These are phyloP conservation scores for Piezodorus guildinii DNA, from an alignment of 1,140 invertebrate genomes.

Conservation along the genomic window DNA sequence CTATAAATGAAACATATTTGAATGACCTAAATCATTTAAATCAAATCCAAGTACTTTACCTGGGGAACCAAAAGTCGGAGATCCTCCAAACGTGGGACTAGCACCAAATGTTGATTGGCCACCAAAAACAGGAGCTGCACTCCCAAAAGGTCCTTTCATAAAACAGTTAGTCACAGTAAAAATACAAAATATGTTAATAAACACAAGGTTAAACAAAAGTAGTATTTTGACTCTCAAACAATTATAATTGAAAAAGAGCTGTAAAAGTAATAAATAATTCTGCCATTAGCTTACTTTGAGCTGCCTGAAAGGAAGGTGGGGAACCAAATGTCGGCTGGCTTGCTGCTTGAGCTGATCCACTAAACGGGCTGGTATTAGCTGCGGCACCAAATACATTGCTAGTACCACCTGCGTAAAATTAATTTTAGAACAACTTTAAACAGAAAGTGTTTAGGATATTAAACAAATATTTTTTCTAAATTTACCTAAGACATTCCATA, in stretches of 20 bases:
- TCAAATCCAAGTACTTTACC: slow-evolving; percentile 37
- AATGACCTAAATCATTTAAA: background rate
- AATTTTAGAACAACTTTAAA: background rate
- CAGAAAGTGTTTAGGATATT: background rate
- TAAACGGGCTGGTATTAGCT: slow-evolving; percentile 24
- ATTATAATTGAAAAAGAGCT: background rate
- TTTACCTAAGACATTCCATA: too few relatives aligned
- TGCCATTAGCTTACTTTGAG: background rate
- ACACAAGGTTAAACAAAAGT: background rate
- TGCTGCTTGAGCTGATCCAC: slow-evolving; percentile 29
- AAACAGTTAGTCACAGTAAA: background rate
- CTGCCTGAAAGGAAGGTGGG: slow-evolving; percentile 29
- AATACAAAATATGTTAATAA: background rate
- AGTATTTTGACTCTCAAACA: background rate
- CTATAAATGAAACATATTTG: background rate
- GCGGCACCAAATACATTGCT: background rate
- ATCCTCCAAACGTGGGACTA: slow-evolving; percentile 38
- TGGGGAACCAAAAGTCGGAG: slow-evolving; percentile 39
- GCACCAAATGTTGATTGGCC: slow-evolving; percentile 35
- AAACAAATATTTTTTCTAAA: background rate
- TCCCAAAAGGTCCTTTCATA: background rate
- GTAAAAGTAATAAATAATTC: background rate
- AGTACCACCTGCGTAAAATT: background rate
- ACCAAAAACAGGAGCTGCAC: slow-evolving; percentile 15
- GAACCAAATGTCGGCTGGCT: slow-evolving; percentile 36